phyloP scores from a whole-genome alignment of 2,888 invertebrate genomes.

The Euplexia lucipara region DNA sequence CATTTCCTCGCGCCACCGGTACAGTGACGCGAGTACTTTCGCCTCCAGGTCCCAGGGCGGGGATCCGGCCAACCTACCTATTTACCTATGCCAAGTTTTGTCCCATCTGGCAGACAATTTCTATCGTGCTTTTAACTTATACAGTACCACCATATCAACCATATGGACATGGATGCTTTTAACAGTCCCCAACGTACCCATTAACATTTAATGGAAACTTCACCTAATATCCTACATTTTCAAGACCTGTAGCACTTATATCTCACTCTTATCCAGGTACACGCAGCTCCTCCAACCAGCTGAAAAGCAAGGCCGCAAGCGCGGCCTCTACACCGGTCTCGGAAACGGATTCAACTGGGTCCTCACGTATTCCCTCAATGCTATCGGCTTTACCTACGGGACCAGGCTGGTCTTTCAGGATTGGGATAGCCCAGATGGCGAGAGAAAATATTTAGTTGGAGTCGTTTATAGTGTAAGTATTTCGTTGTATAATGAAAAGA shows the following conservation, averaged over 20 bases:
- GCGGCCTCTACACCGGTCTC: slow-evolving; percentile 93
- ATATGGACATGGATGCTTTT: too few relatives aligned
- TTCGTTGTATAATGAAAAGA: not conserved
- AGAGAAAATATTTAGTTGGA: slow-evolving; percentile 92
- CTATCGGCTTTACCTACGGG: slow-evolving; percentile 95
- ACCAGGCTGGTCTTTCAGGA: slow-evolving; percentile 92
- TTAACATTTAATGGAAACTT: not conserved
- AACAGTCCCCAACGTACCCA: not conserved
- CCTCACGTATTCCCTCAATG: slow-evolving; percentile 93
- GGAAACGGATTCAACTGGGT: slow-evolving; percentile 95
- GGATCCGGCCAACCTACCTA: too few relatives aligned
- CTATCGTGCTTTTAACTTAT: not conserved
- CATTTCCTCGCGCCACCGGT: too few relatives aligned
- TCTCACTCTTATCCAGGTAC: slow-evolving; percentile 79
- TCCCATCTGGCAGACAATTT: not conserved
- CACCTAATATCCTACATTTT: not conserved
- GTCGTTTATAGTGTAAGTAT: slow-evolving; percentile 92
- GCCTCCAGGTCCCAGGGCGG: too few relatives aligned
- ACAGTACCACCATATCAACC: too few relatives aligned
- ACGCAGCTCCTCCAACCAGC: slow-evolving; percentile 91
- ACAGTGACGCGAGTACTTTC: too few relatives aligned
- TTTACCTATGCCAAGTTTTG: too few relatives aligned
- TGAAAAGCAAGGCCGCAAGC: slow-evolving; percentile 91
- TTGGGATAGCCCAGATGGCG: slow-evolving; percentile 89
- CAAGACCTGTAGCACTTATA: not conserved